phyloP scores from a whole-genome alignment of 2,888 invertebrate species.

The Lycocerus yunnanus region DNA sequence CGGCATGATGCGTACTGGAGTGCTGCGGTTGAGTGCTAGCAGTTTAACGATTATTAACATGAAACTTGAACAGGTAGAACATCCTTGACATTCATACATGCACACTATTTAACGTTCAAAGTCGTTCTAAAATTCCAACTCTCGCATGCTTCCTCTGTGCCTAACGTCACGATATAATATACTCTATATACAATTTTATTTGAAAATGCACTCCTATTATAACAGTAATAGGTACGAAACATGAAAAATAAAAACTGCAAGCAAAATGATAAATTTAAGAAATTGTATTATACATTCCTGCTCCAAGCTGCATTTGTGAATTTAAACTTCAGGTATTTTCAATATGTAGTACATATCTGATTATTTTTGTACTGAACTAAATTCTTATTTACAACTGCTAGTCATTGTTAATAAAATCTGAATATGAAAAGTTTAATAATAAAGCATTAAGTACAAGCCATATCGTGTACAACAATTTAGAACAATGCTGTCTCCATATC shows the following conservation, averaged over 20 bases:
- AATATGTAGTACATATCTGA: no score
- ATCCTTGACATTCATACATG: background rate
- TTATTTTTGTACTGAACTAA: no score
- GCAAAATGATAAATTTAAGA: background rate
- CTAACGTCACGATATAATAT: background rate
- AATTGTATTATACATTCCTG: no score
- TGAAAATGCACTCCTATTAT: background rate
- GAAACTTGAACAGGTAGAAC: background rate
- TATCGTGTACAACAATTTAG: constrained; percentile 7
- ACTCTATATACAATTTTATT: background rate
- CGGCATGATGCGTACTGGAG: background rate
- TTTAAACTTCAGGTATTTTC: no score
- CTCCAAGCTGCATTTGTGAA: no score
- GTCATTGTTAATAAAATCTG: background rate
- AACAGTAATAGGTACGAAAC: background rate
- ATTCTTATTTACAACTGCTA: background rate
- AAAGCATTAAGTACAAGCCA: background rate
- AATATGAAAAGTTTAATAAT: background rate
- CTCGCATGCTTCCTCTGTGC: background rate
- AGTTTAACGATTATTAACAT: background rate
- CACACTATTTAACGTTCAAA: background rate
- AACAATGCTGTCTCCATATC: constrained; percentile 12
- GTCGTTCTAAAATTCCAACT: background rate
- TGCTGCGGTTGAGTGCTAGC: background rate
- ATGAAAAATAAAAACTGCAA: background rate